Percentiles rank a stretch among this genome's conserved stretches.
Conservation (phyloP, 2,888 invertebrate genomes). For the Ornithoptera alexandrae region DNA sequence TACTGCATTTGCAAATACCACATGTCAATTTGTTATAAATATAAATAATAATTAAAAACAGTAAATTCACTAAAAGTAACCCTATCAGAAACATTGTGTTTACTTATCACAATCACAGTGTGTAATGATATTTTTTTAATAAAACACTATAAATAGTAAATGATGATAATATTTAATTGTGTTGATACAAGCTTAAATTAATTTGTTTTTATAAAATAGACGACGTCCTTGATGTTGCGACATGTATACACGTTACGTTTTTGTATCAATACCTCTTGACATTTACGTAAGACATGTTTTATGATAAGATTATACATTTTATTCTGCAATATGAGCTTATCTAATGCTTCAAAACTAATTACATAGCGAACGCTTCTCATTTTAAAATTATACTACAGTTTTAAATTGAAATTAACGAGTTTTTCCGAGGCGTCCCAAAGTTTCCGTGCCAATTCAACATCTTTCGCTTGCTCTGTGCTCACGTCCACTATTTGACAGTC, state of each 20-base stretch:
- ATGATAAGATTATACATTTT: background rate
- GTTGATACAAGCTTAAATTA: background rate
- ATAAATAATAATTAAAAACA: conserved; percentile 3
- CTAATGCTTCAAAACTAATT: background rate
- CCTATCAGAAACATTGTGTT: conserved; percentile 9
- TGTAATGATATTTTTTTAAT: conserved; percentile 1
- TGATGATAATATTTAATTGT: background rate
- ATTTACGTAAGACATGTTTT: background rate
- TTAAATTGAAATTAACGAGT: conserved; percentile 40
- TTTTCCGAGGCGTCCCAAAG: conserved; percentile 83
- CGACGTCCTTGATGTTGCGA: too few species aligned
- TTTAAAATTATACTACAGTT: background rate
- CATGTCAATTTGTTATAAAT: conserved; percentile 29
- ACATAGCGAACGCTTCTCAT: background rate
- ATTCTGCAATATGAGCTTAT: background rate
- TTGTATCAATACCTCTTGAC: too few species aligned
- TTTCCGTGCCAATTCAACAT: conserved; percentile 75
- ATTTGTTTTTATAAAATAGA: background rate
- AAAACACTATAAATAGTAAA: background rate
- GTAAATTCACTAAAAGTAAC: conserved; percentile 11
- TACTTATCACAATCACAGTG: background rate
- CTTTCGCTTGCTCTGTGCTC: conserved; percentile 58
- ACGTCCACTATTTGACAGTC: conserved; percentile 71
- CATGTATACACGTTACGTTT: too few species aligned
- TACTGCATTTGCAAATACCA: conserved; percentile 36